Conservation (phyloP, 2,888 invertebrate species). For the Pristionchus fissidentatus region DNA sequence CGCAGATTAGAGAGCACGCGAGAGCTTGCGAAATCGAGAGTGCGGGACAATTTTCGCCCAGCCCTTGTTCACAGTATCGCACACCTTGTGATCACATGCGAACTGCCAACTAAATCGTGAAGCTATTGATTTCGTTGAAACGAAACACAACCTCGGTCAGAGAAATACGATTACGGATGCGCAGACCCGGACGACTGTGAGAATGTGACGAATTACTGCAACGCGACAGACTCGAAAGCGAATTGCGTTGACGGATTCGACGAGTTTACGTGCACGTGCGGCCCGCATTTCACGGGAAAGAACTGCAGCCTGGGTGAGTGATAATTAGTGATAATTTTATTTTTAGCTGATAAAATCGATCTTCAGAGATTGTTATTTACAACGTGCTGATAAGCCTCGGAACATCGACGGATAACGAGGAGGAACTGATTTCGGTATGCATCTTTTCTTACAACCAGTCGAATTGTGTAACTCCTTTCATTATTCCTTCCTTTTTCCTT, state of each 20-base stretch:
- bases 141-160: neutral
- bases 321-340: neutral
- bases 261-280: neutral
- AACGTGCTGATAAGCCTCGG: neutral
- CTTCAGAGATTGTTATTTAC: neutral
- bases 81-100: too few relatives aligned
- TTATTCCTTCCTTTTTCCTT: too few relatives aligned
- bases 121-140: too few relatives aligned
- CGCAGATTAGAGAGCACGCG: too few relatives aligned
- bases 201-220: neutral
- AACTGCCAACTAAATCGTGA: too few relatives aligned
- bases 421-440: neutral
- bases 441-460: neutral
- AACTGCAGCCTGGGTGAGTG: neutral
- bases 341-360: neutral
- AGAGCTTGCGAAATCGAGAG: too few relatives aligned
- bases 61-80: too few relatives aligned
- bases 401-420: neutral
- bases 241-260: slow-evolving; percentile 21
- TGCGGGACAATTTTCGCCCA: too few relatives aligned
- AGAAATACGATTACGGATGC: neutral
- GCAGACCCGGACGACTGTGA: slow-evolving; percentile 21
- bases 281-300: neutral
- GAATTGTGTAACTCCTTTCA: too few relatives aligned
- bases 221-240: neutral